Base-by-base conservation (phyloP, 64 coral and sea anemone genomes). In the Stichodactyla mertensii region DNA sequence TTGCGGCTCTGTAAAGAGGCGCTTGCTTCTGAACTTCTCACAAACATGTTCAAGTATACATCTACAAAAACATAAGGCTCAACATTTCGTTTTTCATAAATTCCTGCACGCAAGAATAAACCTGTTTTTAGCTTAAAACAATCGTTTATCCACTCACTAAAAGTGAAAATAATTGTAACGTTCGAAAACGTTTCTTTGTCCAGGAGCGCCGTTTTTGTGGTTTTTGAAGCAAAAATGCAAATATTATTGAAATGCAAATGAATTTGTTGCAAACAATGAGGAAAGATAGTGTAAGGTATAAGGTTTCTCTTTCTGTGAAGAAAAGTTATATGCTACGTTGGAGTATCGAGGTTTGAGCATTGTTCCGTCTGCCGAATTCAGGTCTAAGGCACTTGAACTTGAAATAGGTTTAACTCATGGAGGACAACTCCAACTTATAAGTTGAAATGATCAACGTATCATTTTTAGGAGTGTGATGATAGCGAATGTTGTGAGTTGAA, bases 171-270 rank as follows among this genome's bases (percentile, higher is more conserved):
- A 58, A 58, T 11, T 58, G 36, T 45, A 45, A 74, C 24, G 7
- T 9, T 23, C 69, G 15, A 13, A 31, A 11, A 74, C 7, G 24
- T 11, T 74, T 74, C 69, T 74, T 81, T 81, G 78, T 81, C 36
- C n/a, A 54, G 51, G 6, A 81, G 51, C 6, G 78, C 78, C 78
- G 78, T 52, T 81, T 81, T 81, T 81, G 78, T 81, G 78, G 78
- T 81, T 81, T 81, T 81, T 6, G 36, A 52, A 81, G 78, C 78
- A 8, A 81, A 81, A 52, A 81, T 81, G 78, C 78, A 81, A 81
- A 81, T 81, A 52, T 81, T 14, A 81, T 81, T 81, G 78, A 81
- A 81, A 81, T 81, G 78, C 78, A 81, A 81, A 81, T 81, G 36
- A 55, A 7, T 53, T 14, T 81, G 16, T 9, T 22, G 8, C 51